Evolutionary conservation across 2,888 invertebrate species (phyloP).

Genomic region (Eudemis profundana): DNA sequence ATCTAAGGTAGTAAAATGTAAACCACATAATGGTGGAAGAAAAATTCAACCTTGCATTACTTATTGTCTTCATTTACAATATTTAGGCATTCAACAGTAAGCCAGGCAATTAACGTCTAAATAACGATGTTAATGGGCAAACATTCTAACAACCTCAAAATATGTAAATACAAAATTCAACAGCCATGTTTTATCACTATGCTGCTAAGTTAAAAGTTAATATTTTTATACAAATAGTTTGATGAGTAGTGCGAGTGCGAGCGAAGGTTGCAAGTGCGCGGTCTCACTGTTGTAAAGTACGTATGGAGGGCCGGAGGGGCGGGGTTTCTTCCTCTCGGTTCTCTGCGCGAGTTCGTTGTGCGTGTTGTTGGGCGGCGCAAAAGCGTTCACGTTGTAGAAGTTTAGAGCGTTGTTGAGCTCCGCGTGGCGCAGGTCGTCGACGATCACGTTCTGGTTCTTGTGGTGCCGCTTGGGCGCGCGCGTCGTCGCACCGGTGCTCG

Average conservation of each 20-base stretch:
- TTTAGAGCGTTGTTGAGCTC: conserved; percentile 74
- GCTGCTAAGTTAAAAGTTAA: conserved; percentile 57
- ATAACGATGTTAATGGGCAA: conserved; percentile 71
- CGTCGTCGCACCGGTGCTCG: conserved; percentile 63
- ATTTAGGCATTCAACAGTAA: conserved; percentile 62
- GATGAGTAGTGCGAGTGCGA: conserved; percentile 46
- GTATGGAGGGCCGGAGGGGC: conserved; percentile 76
- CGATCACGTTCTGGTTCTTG: conserved; percentile 76
- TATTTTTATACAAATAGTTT: conserved; percentile 56
- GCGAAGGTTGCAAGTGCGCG: conserved; percentile 28
- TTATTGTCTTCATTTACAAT: conserved; percentile 75
- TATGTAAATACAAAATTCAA: conserved; percentile 78
- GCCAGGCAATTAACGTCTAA: conserved; percentile 56
- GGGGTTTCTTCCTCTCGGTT: conserved; percentile 75
- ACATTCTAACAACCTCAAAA: conserved; percentile 75
- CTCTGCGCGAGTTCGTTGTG: conserved; percentile 75
- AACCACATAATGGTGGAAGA: conserved; percentile 18
- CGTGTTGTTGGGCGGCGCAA: conserved; percentile 64
- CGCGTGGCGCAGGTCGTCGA: conserved; percentile 68
- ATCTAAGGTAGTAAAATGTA: conserved; percentile 35
- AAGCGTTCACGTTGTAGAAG: conserved; percentile 68
- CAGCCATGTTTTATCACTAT: conserved; percentile 81
- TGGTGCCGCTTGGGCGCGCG: conserved; percentile 72
- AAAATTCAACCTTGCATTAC: conserved; percentile 44
- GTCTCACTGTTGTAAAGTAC: conserved; percentile 65